phyloP scores from a whole-genome alignment of 2,113 vertebrate genomes.

The Seriola quinqueradiata region DNA sequence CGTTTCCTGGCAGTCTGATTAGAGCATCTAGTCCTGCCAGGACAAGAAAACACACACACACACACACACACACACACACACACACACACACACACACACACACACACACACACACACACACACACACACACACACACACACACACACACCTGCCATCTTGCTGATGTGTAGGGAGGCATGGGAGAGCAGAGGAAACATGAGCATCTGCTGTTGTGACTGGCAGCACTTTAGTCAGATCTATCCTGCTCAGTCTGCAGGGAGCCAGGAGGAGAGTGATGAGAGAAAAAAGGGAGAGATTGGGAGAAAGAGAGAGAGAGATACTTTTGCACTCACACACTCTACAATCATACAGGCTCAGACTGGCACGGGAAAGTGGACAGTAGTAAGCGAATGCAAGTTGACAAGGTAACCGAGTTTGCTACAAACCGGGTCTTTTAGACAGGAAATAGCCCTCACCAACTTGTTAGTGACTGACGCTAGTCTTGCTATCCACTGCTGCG shows the following conservation, averaged over 20 bases:
- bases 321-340: conserved; percentile 15
- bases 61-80: conserved; percentile 25
- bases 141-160: conserved; percentile 67
- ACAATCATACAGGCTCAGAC: conserved; percentile 3
- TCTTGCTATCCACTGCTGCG: conserved; percentile 1
- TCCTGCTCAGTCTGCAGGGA: conserved; percentile 68
- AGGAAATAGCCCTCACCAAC: conserved; percentile 10
- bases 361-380: conserved; percentile 19
- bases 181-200: conserved; percentile 76
- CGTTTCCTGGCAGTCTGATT: conserved; percentile 58
- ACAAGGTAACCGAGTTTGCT: conserved; percentile 23
- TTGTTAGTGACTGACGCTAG: conserved; percentile 32
- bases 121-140: conserved; percentile 44
- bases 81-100: conserved; percentile 24
- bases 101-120: conserved; percentile 34
- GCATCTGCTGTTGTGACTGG: conserved; percentile 84
- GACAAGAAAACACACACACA: conserved; percentile 21
- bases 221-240: conserved; percentile 80
- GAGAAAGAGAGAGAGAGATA: conserved; percentile 5
- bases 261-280: conserved; percentile 50
- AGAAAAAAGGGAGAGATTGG: not conserved
- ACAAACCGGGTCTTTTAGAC: not conserved
- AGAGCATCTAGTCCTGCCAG: conserved; percentile 53
- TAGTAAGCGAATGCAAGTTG: conserved; percentile 20
- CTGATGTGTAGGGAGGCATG: conserved; percentile 68